Conservation (phyloP, 2,888 invertebrate genomes). For the Achlya flavicornis region DNA sequence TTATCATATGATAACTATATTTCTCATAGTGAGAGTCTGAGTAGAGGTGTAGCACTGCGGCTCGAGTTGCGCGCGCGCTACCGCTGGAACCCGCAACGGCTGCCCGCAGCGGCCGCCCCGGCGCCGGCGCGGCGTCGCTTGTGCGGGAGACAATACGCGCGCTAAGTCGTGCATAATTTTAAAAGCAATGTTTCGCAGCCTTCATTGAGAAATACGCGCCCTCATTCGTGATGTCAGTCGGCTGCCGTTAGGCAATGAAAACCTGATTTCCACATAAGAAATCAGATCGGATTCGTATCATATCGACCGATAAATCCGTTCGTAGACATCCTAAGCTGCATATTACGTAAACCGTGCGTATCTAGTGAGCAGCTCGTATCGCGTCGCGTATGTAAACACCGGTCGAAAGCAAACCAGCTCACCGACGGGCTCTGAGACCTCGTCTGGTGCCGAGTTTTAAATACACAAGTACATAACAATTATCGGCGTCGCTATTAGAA, state of each 20-base stretch:
- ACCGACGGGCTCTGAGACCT: conserved; percentile 47
- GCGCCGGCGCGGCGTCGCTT: conserved; percentile 27
- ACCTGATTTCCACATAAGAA: conserved; percentile 77
- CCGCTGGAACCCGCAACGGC: background rate
- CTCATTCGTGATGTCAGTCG: conserved; percentile 78
- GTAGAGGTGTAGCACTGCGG: too few species aligned
- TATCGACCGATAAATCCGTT: conserved; percentile 42
- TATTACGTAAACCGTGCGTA: conserved; percentile 44
- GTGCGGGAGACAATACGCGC: conserved; percentile 61
- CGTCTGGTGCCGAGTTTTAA: conserved; percentile 20
- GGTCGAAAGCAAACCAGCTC: conserved; percentile 61
- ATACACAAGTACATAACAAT: conserved; percentile 49
- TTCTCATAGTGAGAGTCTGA: too few species aligned
- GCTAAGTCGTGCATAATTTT: conserved; percentile 78
- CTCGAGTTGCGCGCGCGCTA: background rate
- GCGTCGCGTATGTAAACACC: conserved; percentile 54
- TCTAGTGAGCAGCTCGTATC: conserved; percentile 25
- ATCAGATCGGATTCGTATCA: conserved; percentile 69
- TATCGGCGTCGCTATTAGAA: conserved; percentile 61
- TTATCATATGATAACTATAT: background rate
- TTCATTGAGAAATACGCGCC: conserved; percentile 80
- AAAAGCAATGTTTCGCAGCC: conserved; percentile 78
- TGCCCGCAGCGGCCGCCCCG: conserved; percentile 19
- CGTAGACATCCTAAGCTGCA: conserved; percentile 37
- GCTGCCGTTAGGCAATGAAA: conserved; percentile 74